These are phyloP conservation scores for Pristionchus fissidentatus DNA, from an alignment of 2,888 invertebrate genomes.

Conservation along the genomic window DNA sequence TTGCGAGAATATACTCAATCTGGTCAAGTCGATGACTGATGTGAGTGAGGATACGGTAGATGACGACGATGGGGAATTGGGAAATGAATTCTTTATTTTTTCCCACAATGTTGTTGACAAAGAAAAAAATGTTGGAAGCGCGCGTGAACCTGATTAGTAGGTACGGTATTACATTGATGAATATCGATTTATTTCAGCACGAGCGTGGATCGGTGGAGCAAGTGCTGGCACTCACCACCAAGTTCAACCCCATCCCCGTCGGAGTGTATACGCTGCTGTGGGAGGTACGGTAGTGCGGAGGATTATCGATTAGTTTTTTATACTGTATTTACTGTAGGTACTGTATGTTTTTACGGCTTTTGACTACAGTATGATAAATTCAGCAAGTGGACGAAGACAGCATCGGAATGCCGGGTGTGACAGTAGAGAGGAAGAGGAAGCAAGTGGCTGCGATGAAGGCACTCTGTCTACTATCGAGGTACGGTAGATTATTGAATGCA, in stretches of 20 bases:
- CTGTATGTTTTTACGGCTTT: too few species aligned
- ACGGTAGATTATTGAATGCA: neutral
- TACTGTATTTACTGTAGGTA: too few species aligned
- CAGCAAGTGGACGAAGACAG: constrained; percentile 32
- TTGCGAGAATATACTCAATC: constrained; percentile 33
- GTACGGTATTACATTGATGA: neutral
- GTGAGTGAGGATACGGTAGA: neutral
- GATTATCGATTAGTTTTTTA: neutral
- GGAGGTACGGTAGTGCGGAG: neutral
- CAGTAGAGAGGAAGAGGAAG: neutral
- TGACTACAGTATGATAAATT: neutral
- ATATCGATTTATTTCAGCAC: constrained; percentile 25
- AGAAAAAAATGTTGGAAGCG: too few species aligned
- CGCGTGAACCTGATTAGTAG: too few species aligned
- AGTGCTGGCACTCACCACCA: constrained; percentile 43
- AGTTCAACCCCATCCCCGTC: neutral
- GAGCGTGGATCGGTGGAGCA: constrained; percentile 46
- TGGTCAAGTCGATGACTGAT: constrained; percentile 46
- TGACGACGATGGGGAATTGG: too few species aligned
- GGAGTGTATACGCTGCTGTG: constrained; percentile 42
- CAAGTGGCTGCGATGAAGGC: constrained; percentile 38
- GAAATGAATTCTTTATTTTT: neutral
- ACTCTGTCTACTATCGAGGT: constrained; percentile 43
- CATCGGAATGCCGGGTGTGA: neutral
- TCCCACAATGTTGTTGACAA: too few species aligned